Percentiles rank a stretch among this genome's conserved stretches.
Evolutionary conservation across 2,888 invertebrate genomes (phyloP).

Genomic region (Heliconius aoede): DNA sequence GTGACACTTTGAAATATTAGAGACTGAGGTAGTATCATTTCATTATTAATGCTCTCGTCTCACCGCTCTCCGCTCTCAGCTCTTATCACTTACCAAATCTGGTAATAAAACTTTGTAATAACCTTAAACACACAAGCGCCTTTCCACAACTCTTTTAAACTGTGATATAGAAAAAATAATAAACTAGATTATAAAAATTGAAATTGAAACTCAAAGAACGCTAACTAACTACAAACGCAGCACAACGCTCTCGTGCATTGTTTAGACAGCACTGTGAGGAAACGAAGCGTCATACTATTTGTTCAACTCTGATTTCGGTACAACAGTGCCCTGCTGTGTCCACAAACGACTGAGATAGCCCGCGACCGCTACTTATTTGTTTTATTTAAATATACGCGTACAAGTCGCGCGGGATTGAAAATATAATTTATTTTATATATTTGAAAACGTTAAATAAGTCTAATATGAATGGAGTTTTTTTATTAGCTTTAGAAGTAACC

Average conservation of each 20-base stretch:
- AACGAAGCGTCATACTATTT: conserved; percentile 69
- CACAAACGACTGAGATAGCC: conserved; percentile 68
- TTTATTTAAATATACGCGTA: conserved; percentile 56
- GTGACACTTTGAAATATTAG: too few species aligned
- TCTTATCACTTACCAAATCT: too few species aligned
- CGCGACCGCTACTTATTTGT: conserved; percentile 51
- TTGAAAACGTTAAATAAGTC: not conserved
- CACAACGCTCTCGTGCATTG: conserved; percentile 16
- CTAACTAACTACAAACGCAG: not conserved
- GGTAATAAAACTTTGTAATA: too few species aligned
- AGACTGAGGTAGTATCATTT: too few species aligned
- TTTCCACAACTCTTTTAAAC: too few species aligned
- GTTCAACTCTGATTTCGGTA: conserved; percentile 69
- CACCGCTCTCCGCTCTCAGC: too few species aligned
- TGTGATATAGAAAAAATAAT: not conserved
- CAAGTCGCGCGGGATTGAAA: conserved; percentile 2
- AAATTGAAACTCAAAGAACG: conserved; percentile 2
- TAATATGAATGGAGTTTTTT: not conserved
- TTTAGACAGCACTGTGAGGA: conserved; percentile 56
- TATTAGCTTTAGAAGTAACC: not conserved
- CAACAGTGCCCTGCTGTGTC: conserved; percentile 60
- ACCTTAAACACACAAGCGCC: too few species aligned
- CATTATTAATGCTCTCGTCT: too few species aligned
- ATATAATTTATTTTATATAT: not conserved
- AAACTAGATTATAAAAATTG: not conserved